Evolutionary conservation across 2,797 vertebrate genomes (phyloP).

Genomic region (Ctenopoma multispine): DNA sequence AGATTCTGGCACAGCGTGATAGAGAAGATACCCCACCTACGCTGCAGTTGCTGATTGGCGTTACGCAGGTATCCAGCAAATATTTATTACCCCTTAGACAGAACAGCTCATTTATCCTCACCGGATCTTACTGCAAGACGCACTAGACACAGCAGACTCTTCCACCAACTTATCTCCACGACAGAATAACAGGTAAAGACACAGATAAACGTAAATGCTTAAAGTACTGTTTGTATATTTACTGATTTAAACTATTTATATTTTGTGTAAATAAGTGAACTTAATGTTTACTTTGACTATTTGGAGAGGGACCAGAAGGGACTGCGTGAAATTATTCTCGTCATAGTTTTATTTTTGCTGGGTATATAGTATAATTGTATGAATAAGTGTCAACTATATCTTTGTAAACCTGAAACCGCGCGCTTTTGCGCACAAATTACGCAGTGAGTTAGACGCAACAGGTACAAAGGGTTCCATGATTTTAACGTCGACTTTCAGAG

Average conservation of each 20-base stretch:
- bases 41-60: constrained; percentile 84
- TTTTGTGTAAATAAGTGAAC: background rate
- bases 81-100: constrained; percentile 78
- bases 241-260: background rate
- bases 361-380: background rate
- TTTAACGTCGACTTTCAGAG: background rate
- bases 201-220: background rate
- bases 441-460: constrained; percentile 17
- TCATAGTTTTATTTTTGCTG: background rate
- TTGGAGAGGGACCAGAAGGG: background rate
- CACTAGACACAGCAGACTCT: constrained; percentile 40
- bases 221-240: background rate
- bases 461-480: background rate
- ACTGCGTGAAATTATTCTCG: background rate
- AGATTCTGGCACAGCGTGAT: constrained; percentile 60
- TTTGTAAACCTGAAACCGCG: background rate
- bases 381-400: background rate
- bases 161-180: constrained; percentile 37
- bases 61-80: constrained; percentile 78
- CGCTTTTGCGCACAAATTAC: constrained; percentile 67
- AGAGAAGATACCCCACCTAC: constrained; percentile 79
- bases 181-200: constrained; percentile 68
- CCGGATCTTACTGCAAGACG: constrained; percentile 60
- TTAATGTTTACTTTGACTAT: constrained; percentile 1
- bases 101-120: constrained; percentile 61